A percentile compares a stretch with the other conserved stretches of the same genome.
phyloP scores from a whole-genome alignment of 2,113 vertebrate species.

The Mionectes macconnelli region DNA sequence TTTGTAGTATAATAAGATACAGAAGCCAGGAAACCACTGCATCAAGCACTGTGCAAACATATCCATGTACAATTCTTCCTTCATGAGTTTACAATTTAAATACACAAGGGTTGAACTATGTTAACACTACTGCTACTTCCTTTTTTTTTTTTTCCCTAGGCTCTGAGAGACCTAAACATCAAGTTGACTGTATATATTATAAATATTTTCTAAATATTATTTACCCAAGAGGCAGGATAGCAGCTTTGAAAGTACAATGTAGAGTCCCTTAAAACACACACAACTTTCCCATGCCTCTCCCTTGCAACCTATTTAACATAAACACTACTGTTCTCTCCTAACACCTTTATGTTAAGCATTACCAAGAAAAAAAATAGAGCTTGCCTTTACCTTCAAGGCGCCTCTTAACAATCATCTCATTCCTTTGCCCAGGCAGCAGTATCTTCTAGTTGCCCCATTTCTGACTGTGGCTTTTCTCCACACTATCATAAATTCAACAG shows the following conservation, averaged over 20 bases:
- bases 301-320: background rate
- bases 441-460: background rate
- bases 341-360: background rate
- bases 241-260: background rate
- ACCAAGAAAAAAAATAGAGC: background rate
- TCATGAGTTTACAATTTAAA: conserved; percentile 37
- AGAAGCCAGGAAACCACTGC: conserved; percentile 20
- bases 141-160: background rate
- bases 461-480: background rate
- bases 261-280: background rate
- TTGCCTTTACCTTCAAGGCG: background rate
- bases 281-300: conserved; percentile 5
- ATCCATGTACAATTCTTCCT: background rate
- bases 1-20: conserved; percentile 36
- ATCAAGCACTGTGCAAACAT: background rate
- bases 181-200: conserved; percentile 24
- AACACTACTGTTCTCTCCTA: background rate
- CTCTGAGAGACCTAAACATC: conserved; percentile 38
- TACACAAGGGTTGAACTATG: conserved; percentile 28
- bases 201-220: conserved; percentile 55
- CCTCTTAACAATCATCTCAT: background rate
- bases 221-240: background rate
- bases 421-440: background rate
- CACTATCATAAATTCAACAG: background rate
- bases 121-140: conserved; percentile 32